Evolutionary conservation across 2,888 invertebrate species (phyloP).

Genomic region (Noctua janthina): DNA sequence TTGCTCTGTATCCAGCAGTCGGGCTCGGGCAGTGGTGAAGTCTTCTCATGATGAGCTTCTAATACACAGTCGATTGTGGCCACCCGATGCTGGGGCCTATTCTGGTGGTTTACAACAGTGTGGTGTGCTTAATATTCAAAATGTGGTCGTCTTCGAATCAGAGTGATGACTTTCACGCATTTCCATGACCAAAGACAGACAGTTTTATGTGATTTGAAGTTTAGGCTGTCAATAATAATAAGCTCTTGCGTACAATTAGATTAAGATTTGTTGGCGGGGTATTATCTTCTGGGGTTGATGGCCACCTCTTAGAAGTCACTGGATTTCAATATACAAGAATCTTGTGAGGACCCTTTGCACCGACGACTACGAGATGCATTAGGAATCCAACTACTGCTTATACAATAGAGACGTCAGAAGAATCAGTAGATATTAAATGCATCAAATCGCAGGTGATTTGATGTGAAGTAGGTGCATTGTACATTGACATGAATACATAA

Average conservation of each 20-base stretch:
- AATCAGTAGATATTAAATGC: not conserved
- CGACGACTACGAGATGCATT: not conserved
- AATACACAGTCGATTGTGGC: not conserved
- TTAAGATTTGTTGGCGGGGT: slow-evolving; percentile 3
- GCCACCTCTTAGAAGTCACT: not conserved
- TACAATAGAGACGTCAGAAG: not conserved
- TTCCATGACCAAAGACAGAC: slow-evolving; percentile 48
- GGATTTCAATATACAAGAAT: not conserved
- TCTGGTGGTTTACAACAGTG: not conserved
- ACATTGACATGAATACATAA: not conserved
- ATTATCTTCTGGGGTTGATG: not conserved
- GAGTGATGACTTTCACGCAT: slow-evolving; percentile 7
- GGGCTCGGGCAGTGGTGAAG: not conserved
- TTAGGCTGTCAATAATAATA: not conserved
- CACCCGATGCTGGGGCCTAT: not conserved
- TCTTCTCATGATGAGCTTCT: not conserved
- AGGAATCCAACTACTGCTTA: too few species aligned
- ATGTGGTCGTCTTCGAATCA: not conserved
- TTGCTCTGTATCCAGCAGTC: not conserved
- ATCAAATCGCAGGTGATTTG: not conserved
- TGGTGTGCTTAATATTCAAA: slow-evolving; percentile 8
- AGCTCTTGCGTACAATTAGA: slow-evolving; percentile 6
- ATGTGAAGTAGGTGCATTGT: not conserved
- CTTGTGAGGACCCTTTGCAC: not conserved
- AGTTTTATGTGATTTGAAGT: slow-evolving; percentile 16